phyloP scores from a whole-genome alignment of 2,113 vertebrate genomes.

The Puma concolor region DNA sequence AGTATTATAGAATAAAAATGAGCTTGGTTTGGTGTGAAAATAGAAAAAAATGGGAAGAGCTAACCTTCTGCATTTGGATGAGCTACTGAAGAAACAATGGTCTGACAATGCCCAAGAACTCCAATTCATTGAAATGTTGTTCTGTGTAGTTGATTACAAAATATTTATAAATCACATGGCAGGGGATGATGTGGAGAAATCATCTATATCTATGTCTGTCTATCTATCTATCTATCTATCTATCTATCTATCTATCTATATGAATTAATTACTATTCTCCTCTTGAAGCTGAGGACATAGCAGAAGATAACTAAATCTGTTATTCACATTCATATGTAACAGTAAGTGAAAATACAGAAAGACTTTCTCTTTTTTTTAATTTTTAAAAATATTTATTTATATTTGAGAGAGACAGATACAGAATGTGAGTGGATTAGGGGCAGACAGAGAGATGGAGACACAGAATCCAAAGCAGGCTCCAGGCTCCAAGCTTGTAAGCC shows the following conservation, averaged over 20 bases:
- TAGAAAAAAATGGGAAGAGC: not conserved
- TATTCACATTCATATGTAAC: slow-evolving; percentile 24
- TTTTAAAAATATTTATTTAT: no score
- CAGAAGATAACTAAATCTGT: not conserved
- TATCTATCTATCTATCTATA: not conserved
- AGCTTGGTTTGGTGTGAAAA: not conserved
- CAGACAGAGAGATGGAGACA: no score
- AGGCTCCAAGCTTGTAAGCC: no score
- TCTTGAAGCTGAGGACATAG: not conserved
- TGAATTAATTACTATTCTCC: not conserved
- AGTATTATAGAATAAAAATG: not conserved
- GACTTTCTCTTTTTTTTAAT: not conserved
- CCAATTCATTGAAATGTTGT: not conserved
- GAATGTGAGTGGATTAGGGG: no score
- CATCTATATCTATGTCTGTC: not conserved
- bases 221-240: not conserved
- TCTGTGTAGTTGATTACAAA: not conserved
- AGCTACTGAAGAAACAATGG: not conserved
- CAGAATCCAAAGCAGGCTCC: no score
- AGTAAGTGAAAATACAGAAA: not conserved
- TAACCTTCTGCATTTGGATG: not conserved
- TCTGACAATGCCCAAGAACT: not conserved
- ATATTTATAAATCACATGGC: not conserved
- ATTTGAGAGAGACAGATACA: no score
- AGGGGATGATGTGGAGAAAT: not conserved